Percentiles rank a stretch among this genome's conserved stretches.
Conservation (phyloP, 2,888 invertebrate species). For the Nematopogon swammerdamellus region DNA sequence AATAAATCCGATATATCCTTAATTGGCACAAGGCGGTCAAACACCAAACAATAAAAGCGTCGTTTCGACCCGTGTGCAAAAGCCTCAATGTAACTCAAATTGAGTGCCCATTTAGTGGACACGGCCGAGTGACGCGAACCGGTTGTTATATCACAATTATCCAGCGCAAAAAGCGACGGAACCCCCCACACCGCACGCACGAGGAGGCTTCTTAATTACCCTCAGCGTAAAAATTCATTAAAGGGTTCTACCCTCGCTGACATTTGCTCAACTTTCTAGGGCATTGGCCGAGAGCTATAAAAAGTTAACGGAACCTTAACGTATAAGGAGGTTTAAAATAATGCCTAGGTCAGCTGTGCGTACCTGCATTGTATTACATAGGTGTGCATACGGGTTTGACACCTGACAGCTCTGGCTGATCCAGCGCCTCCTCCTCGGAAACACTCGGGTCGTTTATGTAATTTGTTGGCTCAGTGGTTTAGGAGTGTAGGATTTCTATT, state of each 20-base stretch:
- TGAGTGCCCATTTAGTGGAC: background rate
- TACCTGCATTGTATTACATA: too few species aligned
- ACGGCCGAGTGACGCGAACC: background rate
- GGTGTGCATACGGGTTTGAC: too few species aligned
- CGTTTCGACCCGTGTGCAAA: background rate
- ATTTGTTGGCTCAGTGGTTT: too few species aligned
- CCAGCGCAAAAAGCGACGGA: background rate
- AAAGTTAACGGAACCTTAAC: background rate
- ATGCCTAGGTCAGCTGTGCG: background rate
- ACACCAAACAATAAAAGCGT: too few species aligned
- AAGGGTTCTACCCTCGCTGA: background rate
- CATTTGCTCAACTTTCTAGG: background rate
- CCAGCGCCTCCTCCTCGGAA: too few species aligned
- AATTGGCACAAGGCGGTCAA: too few species aligned
- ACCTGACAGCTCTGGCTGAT: too few species aligned
- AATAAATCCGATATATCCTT: too few species aligned
- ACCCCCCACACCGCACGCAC: background rate
- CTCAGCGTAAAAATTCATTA: background rate
- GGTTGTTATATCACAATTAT: background rate
- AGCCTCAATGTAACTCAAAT: background rate
- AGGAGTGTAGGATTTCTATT: too few species aligned
- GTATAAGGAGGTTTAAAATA: background rate
- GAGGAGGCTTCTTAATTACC: background rate
- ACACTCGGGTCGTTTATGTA: too few species aligned
- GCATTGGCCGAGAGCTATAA: background rate